Percentiles rank a stretch among this genome's conserved stretches.
Evolutionary conservation across 2,113 vertebrate species (phyloP).

Genomic region (Saguinus midas): DNA sequence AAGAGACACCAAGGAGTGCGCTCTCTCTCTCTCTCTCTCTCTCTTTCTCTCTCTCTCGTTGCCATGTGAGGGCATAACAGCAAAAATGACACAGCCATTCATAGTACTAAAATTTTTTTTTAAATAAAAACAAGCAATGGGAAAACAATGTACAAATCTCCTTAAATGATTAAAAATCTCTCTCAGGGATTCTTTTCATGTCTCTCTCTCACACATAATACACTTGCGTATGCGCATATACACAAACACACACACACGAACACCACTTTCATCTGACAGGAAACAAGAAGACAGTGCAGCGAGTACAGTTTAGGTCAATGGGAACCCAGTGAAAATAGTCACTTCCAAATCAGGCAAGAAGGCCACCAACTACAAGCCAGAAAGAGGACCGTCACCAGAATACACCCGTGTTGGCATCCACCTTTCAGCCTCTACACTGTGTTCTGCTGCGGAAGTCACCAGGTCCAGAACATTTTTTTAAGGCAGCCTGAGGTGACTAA

Average conservation of each 20-base stretch:
- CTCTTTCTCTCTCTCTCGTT: not conserved
- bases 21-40: not conserved
- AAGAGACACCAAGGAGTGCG: not conserved
- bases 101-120: not conserved
- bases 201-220: not conserved
- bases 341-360: not conserved
- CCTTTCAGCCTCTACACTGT: not conserved
- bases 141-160: slow-evolving; percentile 6
- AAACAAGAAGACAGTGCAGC: slow-evolving; percentile 24
- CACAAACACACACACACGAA: not conserved
- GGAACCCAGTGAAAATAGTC: not conserved
- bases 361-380: not conserved
- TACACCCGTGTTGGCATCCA: not conserved
- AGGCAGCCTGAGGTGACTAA: not conserved
- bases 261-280: not conserved
- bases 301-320: not conserved
- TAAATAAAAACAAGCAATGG: not conserved
- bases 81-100: not conserved
- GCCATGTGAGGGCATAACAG: not conserved
- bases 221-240: rapidly evolving
- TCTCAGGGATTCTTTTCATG: not conserved
- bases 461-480: not conserved
- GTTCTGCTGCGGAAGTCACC: not conserved
- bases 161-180: not conserved
- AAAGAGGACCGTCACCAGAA: not conserved